phyloP scores from a whole-genome alignment of 2,113 vertebrate genomes.

The Myiopsitta monachus region DNA sequence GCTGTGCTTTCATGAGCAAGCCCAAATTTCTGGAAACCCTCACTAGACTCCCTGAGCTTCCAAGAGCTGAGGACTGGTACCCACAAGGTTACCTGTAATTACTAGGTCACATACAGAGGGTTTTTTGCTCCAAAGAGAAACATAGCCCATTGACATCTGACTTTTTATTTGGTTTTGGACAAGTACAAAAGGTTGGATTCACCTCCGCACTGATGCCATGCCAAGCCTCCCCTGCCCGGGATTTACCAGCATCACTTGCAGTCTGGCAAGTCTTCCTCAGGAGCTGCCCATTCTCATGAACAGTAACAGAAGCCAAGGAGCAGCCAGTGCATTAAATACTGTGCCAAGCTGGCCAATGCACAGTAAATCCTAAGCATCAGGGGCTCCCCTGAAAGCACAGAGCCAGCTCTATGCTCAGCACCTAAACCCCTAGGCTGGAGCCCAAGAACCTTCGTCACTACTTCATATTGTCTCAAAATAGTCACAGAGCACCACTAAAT shows the following conservation, averaged over 20 bases:
- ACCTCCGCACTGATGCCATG: background rate
- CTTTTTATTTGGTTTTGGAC: background rate
- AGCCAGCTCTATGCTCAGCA: background rate
- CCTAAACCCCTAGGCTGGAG: background rate
- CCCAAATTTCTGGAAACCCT: background rate
- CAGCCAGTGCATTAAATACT: background rate
- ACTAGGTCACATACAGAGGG: background rate
- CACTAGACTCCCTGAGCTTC: background rate
- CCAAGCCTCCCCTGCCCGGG: background rate
- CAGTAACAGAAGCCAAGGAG: background rate
- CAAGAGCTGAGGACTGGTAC: background rate
- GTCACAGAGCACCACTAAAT: background rate
- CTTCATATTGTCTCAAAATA: background rate
- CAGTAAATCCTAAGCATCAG: background rate
- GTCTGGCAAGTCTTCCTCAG: background rate
- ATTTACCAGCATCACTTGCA: background rate
- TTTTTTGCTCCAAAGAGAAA: background rate
- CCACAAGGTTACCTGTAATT: background rate
- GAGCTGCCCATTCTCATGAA: fast-evolving
- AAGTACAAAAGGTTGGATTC: background rate
- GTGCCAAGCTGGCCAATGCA: background rate
- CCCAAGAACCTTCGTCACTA: background rate
- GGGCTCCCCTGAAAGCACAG: background rate
- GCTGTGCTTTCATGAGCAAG: background rate
- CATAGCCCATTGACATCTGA: fast-evolving